phyloP scores from a whole-genome alignment of 1,140 invertebrate species.

The Scaptomyza montana region DNA sequence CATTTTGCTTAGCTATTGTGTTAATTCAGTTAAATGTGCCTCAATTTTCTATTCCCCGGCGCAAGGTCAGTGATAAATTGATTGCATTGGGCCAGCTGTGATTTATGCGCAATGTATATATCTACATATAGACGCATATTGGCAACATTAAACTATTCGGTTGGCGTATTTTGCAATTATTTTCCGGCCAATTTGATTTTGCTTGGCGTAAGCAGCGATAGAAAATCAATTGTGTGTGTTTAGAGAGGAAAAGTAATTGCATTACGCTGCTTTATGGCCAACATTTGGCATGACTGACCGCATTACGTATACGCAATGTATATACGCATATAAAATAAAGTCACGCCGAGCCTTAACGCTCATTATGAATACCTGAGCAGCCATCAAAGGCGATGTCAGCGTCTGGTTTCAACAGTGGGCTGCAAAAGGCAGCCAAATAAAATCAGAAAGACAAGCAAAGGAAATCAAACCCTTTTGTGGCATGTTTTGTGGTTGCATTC shows the following conservation, averaged over 20 bases:
- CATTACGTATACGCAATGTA: background rate
- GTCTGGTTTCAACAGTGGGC: background rate
- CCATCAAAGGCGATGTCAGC: slow-evolving; percentile 20
- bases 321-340: slow-evolving; percentile 26
- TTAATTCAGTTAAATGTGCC: slow-evolving; percentile 20
- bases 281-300: slow-evolving; percentile 25
- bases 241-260: slow-evolving; percentile 59
- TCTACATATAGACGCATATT: slow-evolving; percentile 19
- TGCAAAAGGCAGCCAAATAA: background rate
- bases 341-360: slow-evolving; percentile 17
- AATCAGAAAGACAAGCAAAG: background rate
- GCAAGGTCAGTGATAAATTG: slow-evolving; percentile 6
- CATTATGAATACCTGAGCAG: slow-evolving; percentile 35
- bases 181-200: slow-evolving; percentile 73
- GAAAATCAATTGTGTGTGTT: slow-evolving; percentile 68
- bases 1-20: slow-evolving; percentile 8
- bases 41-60: background rate
- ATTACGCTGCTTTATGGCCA: slow-evolving; percentile 46
- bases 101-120: slow-evolving; percentile 8
- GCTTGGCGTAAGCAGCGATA: slow-evolving; percentile 51
- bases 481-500: slow-evolving; percentile 64
- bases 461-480: slow-evolving; percentile 41
- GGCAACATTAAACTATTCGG: slow-evolving; percentile 29
- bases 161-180: slow-evolving; percentile 65
- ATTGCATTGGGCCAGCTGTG: slow-evolving; percentile 12